Conservation (phyloP, 1,140 invertebrate species). For the Brachystomella parvula region DNA sequence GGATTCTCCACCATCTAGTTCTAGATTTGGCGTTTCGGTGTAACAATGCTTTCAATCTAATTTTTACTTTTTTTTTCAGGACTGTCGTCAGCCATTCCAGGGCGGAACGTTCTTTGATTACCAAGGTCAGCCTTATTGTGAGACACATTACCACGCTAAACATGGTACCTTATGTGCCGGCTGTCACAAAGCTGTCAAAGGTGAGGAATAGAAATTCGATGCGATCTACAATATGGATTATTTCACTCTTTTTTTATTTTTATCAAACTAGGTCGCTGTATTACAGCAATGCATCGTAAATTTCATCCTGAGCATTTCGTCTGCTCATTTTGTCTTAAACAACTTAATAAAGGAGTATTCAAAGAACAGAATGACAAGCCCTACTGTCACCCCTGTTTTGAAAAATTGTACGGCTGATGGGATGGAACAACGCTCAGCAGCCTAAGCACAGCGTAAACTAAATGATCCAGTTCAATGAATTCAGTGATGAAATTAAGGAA, state of each 20-base stretch:
- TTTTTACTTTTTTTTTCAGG: slow-evolving; percentile 49
- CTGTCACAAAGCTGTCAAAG: slow-evolving; percentile 93
- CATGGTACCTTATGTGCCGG: slow-evolving; percentile 92
- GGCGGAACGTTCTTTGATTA: slow-evolving; percentile 92
- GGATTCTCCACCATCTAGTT: too few relatives aligned
- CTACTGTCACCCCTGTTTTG: slow-evolving; percentile 95
- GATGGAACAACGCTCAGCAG: neutral
- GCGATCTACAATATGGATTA: neutral
- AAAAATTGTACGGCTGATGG: slow-evolving; percentile 75
- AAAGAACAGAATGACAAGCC: slow-evolving; percentile 97
- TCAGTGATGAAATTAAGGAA: slow-evolving; percentile 1
- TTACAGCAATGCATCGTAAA: slow-evolving; percentile 97
- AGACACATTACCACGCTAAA: slow-evolving; percentile 95
- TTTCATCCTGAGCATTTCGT: slow-evolving; percentile 99
- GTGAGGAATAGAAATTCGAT: slow-evolving; percentile 39
- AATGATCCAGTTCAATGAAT: neutral
- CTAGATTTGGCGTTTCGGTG: too few relatives aligned
- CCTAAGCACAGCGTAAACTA: neutral
- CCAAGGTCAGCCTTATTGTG: slow-evolving; percentile 92
- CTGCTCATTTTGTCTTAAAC: slow-evolving; percentile 93
- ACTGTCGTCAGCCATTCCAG: slow-evolving; percentile 85
- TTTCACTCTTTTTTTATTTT: slow-evolving; percentile 40
- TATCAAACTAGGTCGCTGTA: slow-evolving; percentile 89
- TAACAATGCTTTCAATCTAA: neutral
- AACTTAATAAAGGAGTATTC: slow-evolving; percentile 95